Base-by-base conservation (phyloP, 2,113 vertebrate species). In the Siniperca chuatsi region DNA sequence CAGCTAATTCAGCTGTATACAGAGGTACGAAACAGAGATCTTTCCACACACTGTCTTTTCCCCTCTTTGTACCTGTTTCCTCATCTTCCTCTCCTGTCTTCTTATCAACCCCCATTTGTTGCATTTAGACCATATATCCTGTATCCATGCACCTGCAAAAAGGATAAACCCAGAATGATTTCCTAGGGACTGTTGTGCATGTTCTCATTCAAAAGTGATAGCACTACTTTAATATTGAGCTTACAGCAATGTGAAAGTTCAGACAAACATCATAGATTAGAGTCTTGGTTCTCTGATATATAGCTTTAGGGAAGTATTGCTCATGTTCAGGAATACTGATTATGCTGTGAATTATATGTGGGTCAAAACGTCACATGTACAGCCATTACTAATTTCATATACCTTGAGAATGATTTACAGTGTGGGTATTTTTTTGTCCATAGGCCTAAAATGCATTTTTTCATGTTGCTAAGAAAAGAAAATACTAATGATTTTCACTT, bases 221-320 rank as follows among this genome's bases (percentile, higher is more conserved):
- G 57, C 68, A 25, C 35, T 29, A 2, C 75, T 84, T 85, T 89
- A 86, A 87, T 89, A 80, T 77, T 81, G 70, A 73, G 86, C 69
- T 89, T 62, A 50, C 20, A 82, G 75, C 35, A 15, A 84, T 42
- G 71, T 82, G 57, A 83, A 60, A 82, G 76, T 87, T 90, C 84
- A 88, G 75, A 89, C 86, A 85, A 83, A 83, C 73, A 78, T 85
- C 82, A 35, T 0, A 87, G 77, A 91, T 81, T 67, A 79, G 52
- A 77, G 68, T 65, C 71, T 70, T 65, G 72, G 44, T 69, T 71
- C 60, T 87, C 64, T 62, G 67, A 77, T 80, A 81, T 84, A 69
- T 62, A 2, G 81, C 62, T 84, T 61, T 44, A 37, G 64, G 72
- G 40, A 78, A 80, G 42, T 23, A 5, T 12, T 25, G 46, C 40